phyloP scores from a whole-genome alignment of 1,140 invertebrate genomes.

The Caerostris extrusa region DNA sequence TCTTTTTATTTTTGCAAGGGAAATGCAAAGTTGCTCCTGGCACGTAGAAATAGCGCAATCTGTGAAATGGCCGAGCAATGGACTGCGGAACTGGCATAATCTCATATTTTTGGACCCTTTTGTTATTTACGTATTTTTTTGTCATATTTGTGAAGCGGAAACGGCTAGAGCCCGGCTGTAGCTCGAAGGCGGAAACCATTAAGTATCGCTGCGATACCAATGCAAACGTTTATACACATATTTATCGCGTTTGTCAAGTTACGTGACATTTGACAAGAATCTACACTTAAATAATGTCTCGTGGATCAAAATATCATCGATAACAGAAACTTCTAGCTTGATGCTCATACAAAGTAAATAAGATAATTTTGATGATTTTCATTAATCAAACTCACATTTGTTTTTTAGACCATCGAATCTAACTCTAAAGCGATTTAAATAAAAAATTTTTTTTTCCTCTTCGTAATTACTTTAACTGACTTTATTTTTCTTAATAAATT shows the following conservation, averaged over 20 bases:
- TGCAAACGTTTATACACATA: conserved; percentile 62
- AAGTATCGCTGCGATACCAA: conserved; percentile 57
- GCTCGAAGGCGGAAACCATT: conserved; percentile 61
- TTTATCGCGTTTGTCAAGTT: conserved; percentile 73
- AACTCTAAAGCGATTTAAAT: no score
- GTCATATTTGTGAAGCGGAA: conserved; percentile 72
- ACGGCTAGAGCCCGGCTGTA: conserved; percentile 55
- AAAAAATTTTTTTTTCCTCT: no score
- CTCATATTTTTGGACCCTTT: conserved; percentile 71
- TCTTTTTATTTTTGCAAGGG: background rate
- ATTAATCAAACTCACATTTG: background rate
- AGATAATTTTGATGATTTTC: background rate
- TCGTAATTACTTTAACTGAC: no score
- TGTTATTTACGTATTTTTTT: conserved; percentile 73
- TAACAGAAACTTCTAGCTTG: background rate
- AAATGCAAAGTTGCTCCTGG: background rate
- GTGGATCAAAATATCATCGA: conserved; percentile 21
- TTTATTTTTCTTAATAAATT: no score
- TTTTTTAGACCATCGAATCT: no score
- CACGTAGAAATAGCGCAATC: background rate
- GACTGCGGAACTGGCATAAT: conserved; percentile 75
- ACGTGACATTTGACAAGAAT: conserved; percentile 53
- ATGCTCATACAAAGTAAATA: conserved; percentile 6
- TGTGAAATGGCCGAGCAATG: conserved; percentile 51
- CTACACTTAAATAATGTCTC: conserved; percentile 46